phyloP scores from a whole-genome alignment of 2,797 vertebrate genomes.

The Chelon labrosus region DNA sequence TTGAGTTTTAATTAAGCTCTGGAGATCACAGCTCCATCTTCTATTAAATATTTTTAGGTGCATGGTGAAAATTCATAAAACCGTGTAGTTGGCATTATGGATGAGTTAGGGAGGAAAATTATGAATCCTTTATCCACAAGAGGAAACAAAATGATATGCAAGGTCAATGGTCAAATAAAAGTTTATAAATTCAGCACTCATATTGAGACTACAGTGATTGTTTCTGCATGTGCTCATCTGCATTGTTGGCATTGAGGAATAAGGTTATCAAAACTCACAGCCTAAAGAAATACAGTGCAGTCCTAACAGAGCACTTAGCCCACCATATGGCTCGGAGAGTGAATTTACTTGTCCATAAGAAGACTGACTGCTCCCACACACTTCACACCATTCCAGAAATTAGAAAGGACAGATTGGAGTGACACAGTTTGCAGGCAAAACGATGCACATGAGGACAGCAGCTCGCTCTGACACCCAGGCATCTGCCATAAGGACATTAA shows the following conservation, averaged over 20 bases:
- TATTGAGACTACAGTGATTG: not conserved
- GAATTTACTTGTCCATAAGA: slow-evolving; percentile 48
- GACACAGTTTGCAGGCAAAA: slow-evolving; percentile 42
- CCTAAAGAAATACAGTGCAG: slow-evolving; percentile 42
- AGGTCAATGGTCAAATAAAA: not conserved
- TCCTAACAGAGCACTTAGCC: slow-evolving; percentile 12
- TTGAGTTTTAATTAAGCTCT: slow-evolving; percentile 20
- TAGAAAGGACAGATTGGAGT: slow-evolving; percentile 45
- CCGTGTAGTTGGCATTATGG: not conserved
- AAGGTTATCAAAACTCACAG: slow-evolving; percentile 23
- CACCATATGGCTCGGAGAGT: slow-evolving; percentile 35
- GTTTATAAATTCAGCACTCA: not conserved
- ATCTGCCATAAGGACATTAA: slow-evolving; percentile 20
- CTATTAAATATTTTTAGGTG: not conserved
- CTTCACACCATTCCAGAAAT: slow-evolving; percentile 39
- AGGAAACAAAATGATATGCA: too few relatives aligned
- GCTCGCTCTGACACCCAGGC: slow-evolving; percentile 27
- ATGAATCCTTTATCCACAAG: not conserved
- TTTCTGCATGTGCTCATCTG: slow-evolving; percentile 7
- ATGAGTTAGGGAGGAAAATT: not conserved
- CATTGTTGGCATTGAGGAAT: slow-evolving; percentile 20
- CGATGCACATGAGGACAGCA: slow-evolving; percentile 34
- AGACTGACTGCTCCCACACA: slow-evolving; percentile 41
- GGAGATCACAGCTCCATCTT: not conserved
- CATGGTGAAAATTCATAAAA: not conserved